Conservation (phyloP, 1,140 invertebrate genomes). For the Drosophila nebulosa region DNA sequence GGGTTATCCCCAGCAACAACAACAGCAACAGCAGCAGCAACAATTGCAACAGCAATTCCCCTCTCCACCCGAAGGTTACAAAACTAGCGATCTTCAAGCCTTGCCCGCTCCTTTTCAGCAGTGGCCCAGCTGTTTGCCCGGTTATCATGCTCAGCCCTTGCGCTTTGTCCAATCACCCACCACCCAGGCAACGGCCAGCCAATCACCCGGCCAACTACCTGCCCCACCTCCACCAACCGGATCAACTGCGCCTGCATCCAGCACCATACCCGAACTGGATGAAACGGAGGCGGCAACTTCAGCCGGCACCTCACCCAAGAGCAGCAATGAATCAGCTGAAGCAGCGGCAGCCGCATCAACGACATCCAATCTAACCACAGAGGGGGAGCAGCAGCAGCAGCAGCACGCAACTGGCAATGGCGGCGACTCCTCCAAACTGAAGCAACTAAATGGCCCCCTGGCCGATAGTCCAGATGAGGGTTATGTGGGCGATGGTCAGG, state of each 20-base stretch:
- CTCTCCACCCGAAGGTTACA: slow-evolving; percentile 86
- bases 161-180: slow-evolving; percentile 62
- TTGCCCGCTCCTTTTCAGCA: slow-evolving; percentile 64
- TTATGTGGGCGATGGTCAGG: slow-evolving; percentile 88
- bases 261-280: slow-evolving; percentile 70
- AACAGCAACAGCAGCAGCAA: slow-evolving; percentile 64
- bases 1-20: slow-evolving; percentile 85
- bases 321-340: slow-evolving; percentile 4
- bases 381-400: slow-evolving; percentile 65
- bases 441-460: slow-evolving; percentile 83
- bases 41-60: slow-evolving; percentile 84
- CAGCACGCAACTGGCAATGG: slow-evolving; percentile 37
- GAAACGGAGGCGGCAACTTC: slow-evolving; percentile 52
- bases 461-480: slow-evolving; percentile 93
- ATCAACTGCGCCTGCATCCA: slow-evolving; percentile 11
- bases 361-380: slow-evolving; percentile 64
- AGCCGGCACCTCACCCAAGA: slow-evolving; percentile 49
- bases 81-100: slow-evolving; percentile 80
- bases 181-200: slow-evolving; percentile 11
- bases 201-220: slow-evolving; percentile 2
- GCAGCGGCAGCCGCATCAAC: slow-evolving; percentile 67
- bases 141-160: slow-evolving; percentile 75
- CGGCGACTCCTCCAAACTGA: slow-evolving; percentile 62
- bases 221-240: slow-evolving; percentile 24
- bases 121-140: slow-evolving; percentile 82